phyloP scores from a whole-genome alignment of 64 coral and sea anemone genomes.

The Anthopleura sola region DNA sequence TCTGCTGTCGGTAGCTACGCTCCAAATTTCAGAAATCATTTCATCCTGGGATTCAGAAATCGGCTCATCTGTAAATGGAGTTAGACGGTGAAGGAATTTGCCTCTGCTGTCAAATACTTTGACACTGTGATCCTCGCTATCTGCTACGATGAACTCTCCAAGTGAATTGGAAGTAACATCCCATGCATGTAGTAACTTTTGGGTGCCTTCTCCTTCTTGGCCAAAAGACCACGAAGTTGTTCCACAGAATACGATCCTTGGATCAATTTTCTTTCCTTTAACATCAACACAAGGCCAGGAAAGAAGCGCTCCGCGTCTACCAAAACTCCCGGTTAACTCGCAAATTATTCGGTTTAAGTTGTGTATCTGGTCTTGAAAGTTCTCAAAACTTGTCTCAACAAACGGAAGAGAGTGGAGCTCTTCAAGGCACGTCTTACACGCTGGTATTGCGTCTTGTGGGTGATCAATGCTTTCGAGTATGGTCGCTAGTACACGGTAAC shows the following conservation, averaged over 20 bases:
- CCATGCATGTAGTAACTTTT: background rate
- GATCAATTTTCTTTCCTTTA: background rate
- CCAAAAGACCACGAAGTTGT: conserved; percentile 26
- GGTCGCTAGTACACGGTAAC: conserved; percentile 27
- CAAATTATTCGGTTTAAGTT: background rate
- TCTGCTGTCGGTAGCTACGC: no score
- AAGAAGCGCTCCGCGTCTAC: background rate
- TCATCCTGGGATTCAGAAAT: background rate
- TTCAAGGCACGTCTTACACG: conserved; percentile 13
- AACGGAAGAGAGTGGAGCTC: conserved; percentile 34
- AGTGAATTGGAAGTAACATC: conserved; percentile 16
- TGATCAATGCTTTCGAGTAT: conserved; percentile 32
- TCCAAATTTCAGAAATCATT: no score
- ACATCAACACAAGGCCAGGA: conserved; percentile 20
- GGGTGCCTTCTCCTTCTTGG: background rate
- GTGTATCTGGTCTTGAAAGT: background rate
- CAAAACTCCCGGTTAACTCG: background rate
- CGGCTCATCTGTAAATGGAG: background rate
- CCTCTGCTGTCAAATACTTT: conserved; percentile 58
- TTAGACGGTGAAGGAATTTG: background rate
- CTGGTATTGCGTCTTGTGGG: background rate
- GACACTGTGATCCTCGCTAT: background rate
- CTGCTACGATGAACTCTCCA: conserved; percentile 38
- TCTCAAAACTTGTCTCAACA: background rate
- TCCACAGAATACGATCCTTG: conserved; percentile 12